phyloP scores from a whole-genome alignment of 2,888 invertebrate species.

The Cosmorhoe ocellata region DNA sequence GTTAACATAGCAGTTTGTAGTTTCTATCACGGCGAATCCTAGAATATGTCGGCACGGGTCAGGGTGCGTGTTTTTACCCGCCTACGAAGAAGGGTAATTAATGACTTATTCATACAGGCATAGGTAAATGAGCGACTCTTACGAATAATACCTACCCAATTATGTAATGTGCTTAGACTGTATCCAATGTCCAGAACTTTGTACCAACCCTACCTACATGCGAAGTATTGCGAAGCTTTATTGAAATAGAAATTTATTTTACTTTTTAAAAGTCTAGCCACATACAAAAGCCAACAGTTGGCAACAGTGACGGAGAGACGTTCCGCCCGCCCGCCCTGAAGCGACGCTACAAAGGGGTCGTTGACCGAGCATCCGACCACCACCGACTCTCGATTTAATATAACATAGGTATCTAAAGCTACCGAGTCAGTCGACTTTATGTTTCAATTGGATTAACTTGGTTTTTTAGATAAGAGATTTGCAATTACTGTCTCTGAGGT shows the following conservation, averaged over 20 bases:
- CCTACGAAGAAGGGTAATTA: too few relatives aligned
- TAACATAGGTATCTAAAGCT: conserved; percentile 44
- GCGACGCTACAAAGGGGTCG: conserved; percentile 52
- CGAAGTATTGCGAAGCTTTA: conserved; percentile 1
- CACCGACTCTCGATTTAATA: conserved; percentile 46
- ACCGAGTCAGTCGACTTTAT: conserved; percentile 27
- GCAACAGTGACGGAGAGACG: conserved; percentile 25
- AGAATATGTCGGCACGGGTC: too few relatives aligned
- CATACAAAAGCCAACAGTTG: conserved; percentile 16
- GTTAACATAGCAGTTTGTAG: too few relatives aligned
- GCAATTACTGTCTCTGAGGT: too few relatives aligned
- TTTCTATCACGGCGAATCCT: too few relatives aligned
- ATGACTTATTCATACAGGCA: conserved; percentile 3
- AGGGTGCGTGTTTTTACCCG: too few relatives aligned
- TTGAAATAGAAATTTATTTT: not conserved
- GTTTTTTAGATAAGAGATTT: conserved; percentile 17
- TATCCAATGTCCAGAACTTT: conserved; percentile 3
- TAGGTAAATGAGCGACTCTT: conserved; percentile 5
- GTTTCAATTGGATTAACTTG: conserved; percentile 32
- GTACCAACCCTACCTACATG: too few relatives aligned
- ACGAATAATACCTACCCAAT: not conserved
- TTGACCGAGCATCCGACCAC: conserved; percentile 50
- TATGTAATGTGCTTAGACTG: conserved; percentile 3
- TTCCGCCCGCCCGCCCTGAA: conserved; percentile 50
- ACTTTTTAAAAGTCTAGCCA: conserved; percentile 10